Conservation (phyloP, 1,140 invertebrate species). For the Rhopalosiphum maidis region DNA sequence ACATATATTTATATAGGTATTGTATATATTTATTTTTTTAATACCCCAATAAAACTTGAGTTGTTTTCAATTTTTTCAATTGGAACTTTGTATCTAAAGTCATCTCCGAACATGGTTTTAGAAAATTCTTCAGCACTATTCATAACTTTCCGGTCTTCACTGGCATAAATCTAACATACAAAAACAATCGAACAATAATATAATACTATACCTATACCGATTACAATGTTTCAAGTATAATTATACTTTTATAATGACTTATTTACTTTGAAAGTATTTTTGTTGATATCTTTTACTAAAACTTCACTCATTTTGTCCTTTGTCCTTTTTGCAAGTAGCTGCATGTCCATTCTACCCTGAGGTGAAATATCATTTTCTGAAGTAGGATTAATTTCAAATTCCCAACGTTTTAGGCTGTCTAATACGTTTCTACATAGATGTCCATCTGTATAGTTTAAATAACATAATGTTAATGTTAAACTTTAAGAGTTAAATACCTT, state of each 20-base stretch:
- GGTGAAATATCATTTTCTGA: constrained; percentile 57
- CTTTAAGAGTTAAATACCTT: background rate
- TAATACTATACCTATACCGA: too few relatives aligned
- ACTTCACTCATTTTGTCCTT: constrained; percentile 57
- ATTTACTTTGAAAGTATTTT: constrained; percentile 42
- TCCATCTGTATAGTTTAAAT: constrained; percentile 53
- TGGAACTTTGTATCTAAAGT: background rate
- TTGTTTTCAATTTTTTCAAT: constrained; percentile 22
- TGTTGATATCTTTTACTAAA: constrained; percentile 10
- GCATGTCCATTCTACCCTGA: constrained; percentile 60
- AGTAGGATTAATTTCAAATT: constrained; percentile 53
- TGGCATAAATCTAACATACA: constrained; percentile 19
- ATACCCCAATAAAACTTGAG: constrained; percentile 47
- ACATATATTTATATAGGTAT: background rate
- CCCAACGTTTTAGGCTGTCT: constrained; percentile 60
- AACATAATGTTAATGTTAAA: background rate
- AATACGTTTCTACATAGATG: constrained; percentile 59
- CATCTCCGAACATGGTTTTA: constrained; percentile 46
- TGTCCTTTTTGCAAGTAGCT: constrained; percentile 59
- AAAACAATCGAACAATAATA: background rate
- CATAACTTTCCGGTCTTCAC: constrained; percentile 52
- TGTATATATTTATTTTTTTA: background rate
- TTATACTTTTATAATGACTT: background rate
- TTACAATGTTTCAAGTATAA: background rate
- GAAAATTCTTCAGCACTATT: constrained; percentile 59